These are phyloP conservation scores for Chaetura pelagica DNA, from an alignment of 2,113 vertebrate species.

Conservation along the genomic window DNA sequence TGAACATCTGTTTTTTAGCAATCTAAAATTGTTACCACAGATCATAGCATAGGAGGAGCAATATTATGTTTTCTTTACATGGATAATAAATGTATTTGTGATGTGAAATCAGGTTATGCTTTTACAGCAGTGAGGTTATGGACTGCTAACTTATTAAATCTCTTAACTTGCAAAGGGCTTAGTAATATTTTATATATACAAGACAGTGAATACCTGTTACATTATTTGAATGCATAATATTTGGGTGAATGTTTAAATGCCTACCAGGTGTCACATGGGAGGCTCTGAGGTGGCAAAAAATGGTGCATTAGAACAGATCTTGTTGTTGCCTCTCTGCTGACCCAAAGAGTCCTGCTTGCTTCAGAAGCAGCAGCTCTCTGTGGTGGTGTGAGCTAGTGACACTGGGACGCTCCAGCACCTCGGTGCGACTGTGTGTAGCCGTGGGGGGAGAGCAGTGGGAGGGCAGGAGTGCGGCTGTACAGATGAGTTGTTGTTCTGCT, in stretches of 20 bases:
- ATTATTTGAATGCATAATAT: background rate
- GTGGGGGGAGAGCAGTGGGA: rapidly evolving
- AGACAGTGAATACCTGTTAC: background rate
- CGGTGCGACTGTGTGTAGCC: rapidly evolving
- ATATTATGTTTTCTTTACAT: background rate
- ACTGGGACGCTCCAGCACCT: background rate
- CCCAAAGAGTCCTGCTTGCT: rapidly evolving
- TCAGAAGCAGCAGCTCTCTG: background rate
- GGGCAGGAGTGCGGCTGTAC: background rate
- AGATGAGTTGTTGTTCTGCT: background rate
- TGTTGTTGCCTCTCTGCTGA: background rate
- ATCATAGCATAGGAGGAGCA: background rate
- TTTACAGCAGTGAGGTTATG: background rate
- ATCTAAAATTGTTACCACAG: background rate
- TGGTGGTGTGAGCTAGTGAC: background rate
- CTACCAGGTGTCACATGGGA: background rate
- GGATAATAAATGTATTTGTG: background rate
- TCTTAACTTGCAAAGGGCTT: background rate
- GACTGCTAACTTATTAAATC: background rate
- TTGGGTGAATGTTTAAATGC: background rate
- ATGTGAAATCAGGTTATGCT: background rate
- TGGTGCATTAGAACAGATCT: background rate
- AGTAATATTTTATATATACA: rapidly evolving
- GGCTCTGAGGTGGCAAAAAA: background rate
- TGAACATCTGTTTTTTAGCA: background rate